Evolutionary conservation across 2,888 invertebrate species (phyloP), one percentile per base, ranked within the genome.

Genomic region (Phyllotreta striolata): DNA sequence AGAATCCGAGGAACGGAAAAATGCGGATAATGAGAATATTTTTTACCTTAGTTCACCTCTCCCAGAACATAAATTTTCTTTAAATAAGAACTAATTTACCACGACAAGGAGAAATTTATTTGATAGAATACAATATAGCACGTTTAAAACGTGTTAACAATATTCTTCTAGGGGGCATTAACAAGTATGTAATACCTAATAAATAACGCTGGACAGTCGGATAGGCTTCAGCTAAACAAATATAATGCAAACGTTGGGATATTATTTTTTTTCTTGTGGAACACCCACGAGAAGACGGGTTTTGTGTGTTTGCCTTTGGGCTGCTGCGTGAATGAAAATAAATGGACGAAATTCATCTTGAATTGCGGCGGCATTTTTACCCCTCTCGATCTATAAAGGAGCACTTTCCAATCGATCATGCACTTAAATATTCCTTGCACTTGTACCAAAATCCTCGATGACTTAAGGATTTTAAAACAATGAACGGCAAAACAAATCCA

Each of bases 371-470:
- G 24, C 24, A 24, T 24, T 9, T 35, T 51, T 24, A 14, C 37
- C 12, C 12, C 24, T 24, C 24, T 4, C 24, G 24, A 24, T 24
- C 24, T 24, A 24, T 24, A 24, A 24, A 24, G 24, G 49, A 51
- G 38, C 13, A 37, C 8, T 37, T 51, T 12, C 8, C 12, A 34
- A 34, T 12, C 43, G 13, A 10, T 43, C 10, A 10, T 24, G 24
- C 24, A 24, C 24, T 24, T 24, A 24, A 24, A 14, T 54, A 40
- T 24, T 39, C 40, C 40, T n/a, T 40, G 24, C 54, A 54, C 40
- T 54, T 54, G 54, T 54, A 54, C 13, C 40, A 3, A 54, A 54
- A 54, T 54, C 54, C 14, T 40, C 54, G 40, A 54, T 54, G 54
- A 54, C 54, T 54, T 40, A 54, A 13, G 24, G 40, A 14, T 54